phyloP scores from a whole-genome alignment of 2,113 vertebrate species.

The Uria aalge region DNA sequence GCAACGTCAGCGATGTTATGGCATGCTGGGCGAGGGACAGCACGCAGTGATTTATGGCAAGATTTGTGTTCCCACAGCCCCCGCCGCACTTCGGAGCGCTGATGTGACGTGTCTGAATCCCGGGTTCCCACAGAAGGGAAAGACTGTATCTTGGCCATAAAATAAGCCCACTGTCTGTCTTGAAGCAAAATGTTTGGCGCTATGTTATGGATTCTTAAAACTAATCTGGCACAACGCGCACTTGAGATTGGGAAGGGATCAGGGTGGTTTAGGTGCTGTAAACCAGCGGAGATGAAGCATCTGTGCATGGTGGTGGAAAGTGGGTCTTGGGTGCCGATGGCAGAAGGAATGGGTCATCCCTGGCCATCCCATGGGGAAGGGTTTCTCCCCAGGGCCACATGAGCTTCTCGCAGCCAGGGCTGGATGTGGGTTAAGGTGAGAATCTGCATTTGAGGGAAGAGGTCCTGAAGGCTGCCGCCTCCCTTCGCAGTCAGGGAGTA shows the following conservation, averaged over 20 bases:
- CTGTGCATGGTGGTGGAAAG: neutral
- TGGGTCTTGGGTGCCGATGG: neutral
- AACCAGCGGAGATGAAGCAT: rapidly evolving
- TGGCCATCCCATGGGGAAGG: rapidly evolving
- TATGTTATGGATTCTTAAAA: neutral
- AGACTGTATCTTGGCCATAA: neutral
- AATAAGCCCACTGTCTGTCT: neutral
- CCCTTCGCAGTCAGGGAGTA: rapidly evolving
- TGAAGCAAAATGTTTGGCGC: neutral
- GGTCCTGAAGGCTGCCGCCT: neutral
- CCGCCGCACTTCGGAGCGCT: too few species aligned
- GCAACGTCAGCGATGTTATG: neutral
- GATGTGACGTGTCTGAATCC: neutral
- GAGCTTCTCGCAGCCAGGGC: neutral
- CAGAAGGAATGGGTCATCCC: neutral
- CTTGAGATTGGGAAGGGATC: neutral
- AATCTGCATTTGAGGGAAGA: neutral
- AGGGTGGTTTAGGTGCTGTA: neutral
- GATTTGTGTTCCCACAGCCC: neutral
- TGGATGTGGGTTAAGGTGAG: neutral
- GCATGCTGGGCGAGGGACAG: neutral
- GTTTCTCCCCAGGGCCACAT: rapidly evolving
- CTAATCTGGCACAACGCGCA: rapidly evolving
- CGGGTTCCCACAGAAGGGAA: neutral
- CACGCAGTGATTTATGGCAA: neutral